Conservation (phyloP, 1,140 invertebrate species). For the Streblospio benedicti region DNA sequence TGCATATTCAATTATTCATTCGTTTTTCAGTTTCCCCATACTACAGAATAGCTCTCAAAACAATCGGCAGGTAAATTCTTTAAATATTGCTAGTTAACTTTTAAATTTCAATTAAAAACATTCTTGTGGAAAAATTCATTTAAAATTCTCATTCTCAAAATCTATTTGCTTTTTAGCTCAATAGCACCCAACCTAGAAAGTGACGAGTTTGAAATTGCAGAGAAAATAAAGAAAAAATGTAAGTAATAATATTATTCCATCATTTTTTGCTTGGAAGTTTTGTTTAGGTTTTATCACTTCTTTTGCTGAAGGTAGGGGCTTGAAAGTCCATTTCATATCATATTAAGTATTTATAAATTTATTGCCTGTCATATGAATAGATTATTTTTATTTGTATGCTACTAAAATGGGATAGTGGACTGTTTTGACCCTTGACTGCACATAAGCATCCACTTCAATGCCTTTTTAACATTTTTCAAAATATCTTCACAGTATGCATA, state of each 20-base stretch:
- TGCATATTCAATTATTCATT: constrained; percentile 25
- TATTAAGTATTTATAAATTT: neutral
- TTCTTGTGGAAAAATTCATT: constrained; percentile 9
- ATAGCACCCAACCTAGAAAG: constrained; percentile 19
- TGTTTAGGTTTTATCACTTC: neutral
- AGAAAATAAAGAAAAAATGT: constrained; percentile 39
- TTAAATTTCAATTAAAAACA: constrained; percentile 19
- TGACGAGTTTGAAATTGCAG: constrained; percentile 39
- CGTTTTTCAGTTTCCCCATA: constrained; percentile 32
- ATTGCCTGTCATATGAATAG: neutral
- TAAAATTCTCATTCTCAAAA: neutral
- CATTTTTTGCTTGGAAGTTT: neutral
- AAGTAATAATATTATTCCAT: constrained; percentile 20
- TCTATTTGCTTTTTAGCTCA: neutral
- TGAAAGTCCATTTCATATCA: neutral
- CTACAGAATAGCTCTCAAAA: constrained; percentile 31
- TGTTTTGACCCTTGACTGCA: too few species aligned
- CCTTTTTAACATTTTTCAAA: too few species aligned
- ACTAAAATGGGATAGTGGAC: neutral
- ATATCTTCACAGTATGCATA: too few species aligned
- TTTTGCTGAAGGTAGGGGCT: neutral
- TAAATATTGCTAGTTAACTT: constrained; percentile 1
- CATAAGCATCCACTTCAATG: too few species aligned
- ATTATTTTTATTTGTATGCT: neutral
- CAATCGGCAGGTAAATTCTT: constrained; percentile 31